These are phyloP conservation scores for Drosophila subobscura DNA, from an alignment of 1,140 invertebrate genomes.

Conservation along the genomic window DNA sequence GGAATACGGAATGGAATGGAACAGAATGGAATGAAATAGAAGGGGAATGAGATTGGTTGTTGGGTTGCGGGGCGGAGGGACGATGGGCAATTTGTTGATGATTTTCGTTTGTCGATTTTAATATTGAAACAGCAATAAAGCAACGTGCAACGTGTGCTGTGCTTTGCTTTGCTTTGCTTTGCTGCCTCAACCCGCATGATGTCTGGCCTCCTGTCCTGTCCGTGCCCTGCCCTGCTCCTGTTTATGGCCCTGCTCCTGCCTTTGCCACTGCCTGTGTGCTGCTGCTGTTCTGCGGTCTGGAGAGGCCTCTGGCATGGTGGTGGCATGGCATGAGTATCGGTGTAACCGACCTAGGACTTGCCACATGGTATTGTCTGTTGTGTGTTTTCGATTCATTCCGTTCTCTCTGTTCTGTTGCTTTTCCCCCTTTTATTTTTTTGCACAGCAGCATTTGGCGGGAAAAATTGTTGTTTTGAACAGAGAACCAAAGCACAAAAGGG, in stretches of 20 bases:
- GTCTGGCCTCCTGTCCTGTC: constrained; percentile 17
- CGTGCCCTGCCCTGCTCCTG: not conserved
- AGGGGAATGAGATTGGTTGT: not conserved
- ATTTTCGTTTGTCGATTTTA: constrained; percentile 71
- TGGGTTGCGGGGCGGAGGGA: not conserved
- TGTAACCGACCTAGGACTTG: constrained; percentile 83
- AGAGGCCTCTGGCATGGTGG: not conserved
- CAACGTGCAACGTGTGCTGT: constrained; percentile 30
- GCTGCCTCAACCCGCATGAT: constrained; percentile 14
- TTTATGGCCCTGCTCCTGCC: too few species aligned
- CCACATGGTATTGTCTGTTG: constrained; percentile 78
- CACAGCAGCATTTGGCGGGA: constrained; percentile 69
- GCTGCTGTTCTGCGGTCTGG: constrained; percentile 4
- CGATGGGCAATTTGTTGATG: constrained; percentile 39
- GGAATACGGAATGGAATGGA: constrained; percentile 1
- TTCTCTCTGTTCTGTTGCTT: constrained; percentile 37
- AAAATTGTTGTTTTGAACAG: constrained; percentile 62
- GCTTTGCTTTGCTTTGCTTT: not conserved
- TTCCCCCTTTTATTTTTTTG: constrained; percentile 10
- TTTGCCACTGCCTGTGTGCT: not conserved
- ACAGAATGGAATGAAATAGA: not conserved
- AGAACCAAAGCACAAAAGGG: constrained; percentile 17
- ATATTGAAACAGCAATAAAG: constrained; percentile 51
- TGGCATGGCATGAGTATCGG: constrained; percentile 33
- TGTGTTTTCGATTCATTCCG: constrained; percentile 18